Base-by-base conservation (phyloP, 2,797 vertebrate genomes). In the Amniataba percoides region DNA sequence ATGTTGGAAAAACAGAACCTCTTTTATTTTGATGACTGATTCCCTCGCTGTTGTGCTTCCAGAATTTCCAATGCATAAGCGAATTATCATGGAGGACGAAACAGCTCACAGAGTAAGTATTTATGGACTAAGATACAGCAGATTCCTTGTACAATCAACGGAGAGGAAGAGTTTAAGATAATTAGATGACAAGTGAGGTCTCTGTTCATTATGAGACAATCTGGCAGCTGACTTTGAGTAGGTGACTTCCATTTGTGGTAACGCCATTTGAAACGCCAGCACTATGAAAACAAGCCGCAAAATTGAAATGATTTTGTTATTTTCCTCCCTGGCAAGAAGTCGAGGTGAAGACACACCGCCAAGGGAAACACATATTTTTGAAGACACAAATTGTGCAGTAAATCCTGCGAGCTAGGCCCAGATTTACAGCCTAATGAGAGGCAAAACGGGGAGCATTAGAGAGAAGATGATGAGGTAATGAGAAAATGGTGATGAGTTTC, bases 401-500 rank as follows among this genome's bases (percentile, higher is more conserved):
- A 87, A 78, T 78, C 74, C 71, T 67, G 27, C 74, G 62, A 59
- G 64, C 78, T 27, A 1, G 40, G 42, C 66, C 42, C 77, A 75
- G 81, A 84, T 87, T 82, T 86, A 87, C 60, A 74, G 64, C 64
- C 61, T 76, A 78, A 80, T 74, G 77, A 80, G 65, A 83, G 58
- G 71, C 84, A 78, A 78, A 67, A 65, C 71, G 64, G 70, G 61
- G 43, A 84, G 62, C 48, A 78, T 80, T 73, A 80, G 58, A 71
- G 77, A 62, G 76, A 70, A 71, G 74, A 77, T 65, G 73, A 80
- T 86, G 81, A 87, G 70, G 87, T 86, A 74, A 88, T 81, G 75
- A 80, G 79, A 84, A 83, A 56, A 81, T 31, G 48, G 56, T 83
- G 84, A 88, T 86, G 69, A 75, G 55, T 84, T 86, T 81, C 85